Evolutionary conservation across 2,888 invertebrate species (phyloP), one percentile per base, ranked within the genome.

Genomic region (Polydrusus pterygomalis): DNA sequence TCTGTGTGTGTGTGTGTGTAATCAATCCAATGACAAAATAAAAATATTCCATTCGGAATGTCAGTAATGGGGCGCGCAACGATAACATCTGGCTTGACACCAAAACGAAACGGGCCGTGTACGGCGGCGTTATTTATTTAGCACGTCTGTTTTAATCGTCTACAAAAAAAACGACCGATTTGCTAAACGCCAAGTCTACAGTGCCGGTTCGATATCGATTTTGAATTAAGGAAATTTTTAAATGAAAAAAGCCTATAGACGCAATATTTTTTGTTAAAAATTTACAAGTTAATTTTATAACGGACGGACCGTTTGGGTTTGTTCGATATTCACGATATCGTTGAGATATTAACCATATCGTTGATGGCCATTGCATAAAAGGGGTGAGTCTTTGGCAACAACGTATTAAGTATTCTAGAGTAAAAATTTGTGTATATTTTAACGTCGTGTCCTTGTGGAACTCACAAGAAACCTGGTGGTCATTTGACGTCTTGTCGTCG

Each of bases 51-150:
- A 18, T 0, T 43, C 40, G 15, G 40, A 43, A 40, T 43, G 11
- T 40, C 15, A 40, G 62, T 43, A 40, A 62, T 62, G 18, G 62
- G 30, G 62, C 40, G 62, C 15, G 7, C 38, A 62, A 38, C 62
- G 62, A 62, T 43, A 43, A 18, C 40, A 40, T 34, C 43, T 62
- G 43, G 62, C 62, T 18, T 62, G 17, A 62, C 15, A 62, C 40
- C 62, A 62, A 62, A 62, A 17, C 18, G 40, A 62, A 62, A 40
- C 40, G 38, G 62, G 18, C 43, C n/a, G 15, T 47, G 17, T 47
- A 60, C 60, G 20, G n/a, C 17, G 62, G 18, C 40, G 17, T 62
- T 62, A 62, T 62, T 62, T 62, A 62, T 62, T 62, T 62, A 40
- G 13, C 17, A 2, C 62, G 17, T 51, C 20, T 51, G 51, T 51